Conservation (phyloP, 2,113 vertebrate species). For the Calyptommatus sinebrachiatus region DNA sequence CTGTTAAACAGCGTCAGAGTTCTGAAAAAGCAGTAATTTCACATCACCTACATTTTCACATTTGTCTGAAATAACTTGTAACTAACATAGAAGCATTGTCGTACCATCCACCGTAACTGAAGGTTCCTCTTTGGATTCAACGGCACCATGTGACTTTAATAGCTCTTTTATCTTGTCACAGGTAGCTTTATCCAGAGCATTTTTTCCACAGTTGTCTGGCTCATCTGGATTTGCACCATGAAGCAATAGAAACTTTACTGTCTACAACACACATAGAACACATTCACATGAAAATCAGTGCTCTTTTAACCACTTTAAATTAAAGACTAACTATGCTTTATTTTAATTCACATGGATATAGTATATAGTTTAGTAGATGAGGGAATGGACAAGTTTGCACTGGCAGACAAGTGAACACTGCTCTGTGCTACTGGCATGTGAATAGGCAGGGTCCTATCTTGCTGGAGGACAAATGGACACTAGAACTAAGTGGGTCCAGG, state of each 20-base stretch:
- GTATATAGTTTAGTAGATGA: too few species aligned
- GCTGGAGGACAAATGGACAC: too few species aligned
- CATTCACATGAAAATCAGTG: too few species aligned
- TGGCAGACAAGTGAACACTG: too few species aligned
- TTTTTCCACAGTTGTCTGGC: constrained; percentile 63
- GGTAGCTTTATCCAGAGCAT: constrained; percentile 68
- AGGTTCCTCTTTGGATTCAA: constrained; percentile 27
- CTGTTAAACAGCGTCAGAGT: neutral
- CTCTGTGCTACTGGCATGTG: too few species aligned
- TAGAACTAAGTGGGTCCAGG: too few species aligned
- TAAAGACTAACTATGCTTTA: too few species aligned
- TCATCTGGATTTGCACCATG: constrained; percentile 75
- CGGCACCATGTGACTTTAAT: constrained; percentile 57
- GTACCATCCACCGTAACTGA: constrained; percentile 46
- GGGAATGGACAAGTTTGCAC: too few species aligned
- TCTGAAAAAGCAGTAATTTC: constrained; percentile 16
- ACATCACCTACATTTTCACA: neutral
- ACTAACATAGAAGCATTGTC: constrained; percentile 18
- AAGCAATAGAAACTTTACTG: constrained; percentile 74
- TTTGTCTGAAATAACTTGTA: constrained; percentile 15
- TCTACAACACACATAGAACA: constrained; percentile 60
- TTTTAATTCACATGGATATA: too few species aligned
- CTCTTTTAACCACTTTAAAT: too few species aligned
- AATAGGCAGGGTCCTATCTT: too few species aligned
- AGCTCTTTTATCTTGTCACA: constrained; percentile 71